Conservation (phyloP, 2,113 vertebrate species). For the Deroptyus accipitrinus region DNA sequence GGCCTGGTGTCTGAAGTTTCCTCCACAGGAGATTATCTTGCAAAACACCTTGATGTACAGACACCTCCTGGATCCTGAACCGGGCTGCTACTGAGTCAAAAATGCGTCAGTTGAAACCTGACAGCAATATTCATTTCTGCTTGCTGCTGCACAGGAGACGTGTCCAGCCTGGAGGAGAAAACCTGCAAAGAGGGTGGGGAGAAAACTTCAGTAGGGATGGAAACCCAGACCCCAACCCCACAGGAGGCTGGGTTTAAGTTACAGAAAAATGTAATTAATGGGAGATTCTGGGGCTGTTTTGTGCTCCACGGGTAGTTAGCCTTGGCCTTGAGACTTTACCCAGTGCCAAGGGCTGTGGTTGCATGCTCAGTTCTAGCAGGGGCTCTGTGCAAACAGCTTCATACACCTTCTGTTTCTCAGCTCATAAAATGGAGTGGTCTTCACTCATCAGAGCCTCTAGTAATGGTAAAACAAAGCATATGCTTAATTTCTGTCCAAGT, state of each 20-base stretch:
- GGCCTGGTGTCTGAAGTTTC: not conserved
- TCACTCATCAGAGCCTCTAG: not conserved
- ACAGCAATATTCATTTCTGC: fast-evolving
- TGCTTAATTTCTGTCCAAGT: not conserved
- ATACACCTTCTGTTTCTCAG: fast-evolving
- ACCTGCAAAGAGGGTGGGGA: not conserved
- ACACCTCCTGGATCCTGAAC: not conserved
- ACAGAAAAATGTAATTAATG: fast-evolving
- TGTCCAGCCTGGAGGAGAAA: not conserved
- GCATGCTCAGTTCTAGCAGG: not conserved
- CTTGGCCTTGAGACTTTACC: not conserved
- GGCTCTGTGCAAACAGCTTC: not conserved
- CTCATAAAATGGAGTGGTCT: fast-evolving
- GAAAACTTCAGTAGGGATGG: not conserved
- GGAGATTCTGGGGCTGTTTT: not conserved
- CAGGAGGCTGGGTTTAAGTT: not conserved
- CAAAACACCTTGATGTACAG: fast-evolving
- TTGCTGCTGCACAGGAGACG: fast-evolving
- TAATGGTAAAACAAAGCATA: fast-evolving
- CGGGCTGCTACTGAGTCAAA: fast-evolving
- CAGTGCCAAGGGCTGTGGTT: not conserved
- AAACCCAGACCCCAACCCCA: fast-evolving
- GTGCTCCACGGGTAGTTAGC: not conserved
- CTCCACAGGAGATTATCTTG: not conserved
- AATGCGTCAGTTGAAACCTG: fast-evolving